Percentiles rank a stretch among this genome's conserved stretches.
Conservation (phyloP, 2,888 invertebrate species). For the Dryadula phaetusa region DNA sequence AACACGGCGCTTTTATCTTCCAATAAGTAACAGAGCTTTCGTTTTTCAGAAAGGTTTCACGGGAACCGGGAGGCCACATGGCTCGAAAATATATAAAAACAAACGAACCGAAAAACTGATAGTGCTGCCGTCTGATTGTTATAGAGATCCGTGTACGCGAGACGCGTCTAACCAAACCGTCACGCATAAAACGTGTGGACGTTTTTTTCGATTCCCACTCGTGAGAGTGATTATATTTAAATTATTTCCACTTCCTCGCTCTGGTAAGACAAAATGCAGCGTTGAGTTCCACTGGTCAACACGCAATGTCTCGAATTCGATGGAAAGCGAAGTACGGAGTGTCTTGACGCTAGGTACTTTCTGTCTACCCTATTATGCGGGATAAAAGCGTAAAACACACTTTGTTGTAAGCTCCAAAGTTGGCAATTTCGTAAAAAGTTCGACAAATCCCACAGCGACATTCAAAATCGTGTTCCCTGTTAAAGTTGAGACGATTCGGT, state of each 20-base stretch:
- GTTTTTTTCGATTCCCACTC: no score
- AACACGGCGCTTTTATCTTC: constrained; percentile 79
- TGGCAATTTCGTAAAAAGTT: constrained; percentile 60
- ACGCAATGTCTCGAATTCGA: no score
- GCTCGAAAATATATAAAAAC: constrained; percentile 77
- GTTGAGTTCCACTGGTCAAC: no score
- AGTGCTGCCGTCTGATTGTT: constrained; percentile 69
- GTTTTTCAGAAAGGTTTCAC: constrained; percentile 60
- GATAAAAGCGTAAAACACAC: no score
- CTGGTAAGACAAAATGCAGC: no score
- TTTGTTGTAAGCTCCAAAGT: constrained; percentile 57
- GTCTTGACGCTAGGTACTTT: no score
- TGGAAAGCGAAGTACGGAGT: no score
- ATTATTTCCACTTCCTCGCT: no score
- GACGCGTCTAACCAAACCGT: constrained; percentile 62
- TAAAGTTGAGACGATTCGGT: constrained; percentile 82
- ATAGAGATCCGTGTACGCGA: constrained; percentile 67
- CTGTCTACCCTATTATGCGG: no score
- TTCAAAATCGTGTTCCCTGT: constrained; percentile 81
- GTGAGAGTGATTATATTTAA: no score
- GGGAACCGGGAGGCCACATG: constrained; percentile 64
- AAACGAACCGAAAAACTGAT: constrained; percentile 73
- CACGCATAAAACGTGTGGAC: no score
- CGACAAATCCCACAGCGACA: constrained; percentile 72
- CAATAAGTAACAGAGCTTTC: constrained; percentile 76